Percentiles rank a stretch among this genome's conserved stretches.
Evolutionary conservation across 2,797 vertebrate species (phyloP).

Genomic region (Lophotriccus pileatus): DNA sequence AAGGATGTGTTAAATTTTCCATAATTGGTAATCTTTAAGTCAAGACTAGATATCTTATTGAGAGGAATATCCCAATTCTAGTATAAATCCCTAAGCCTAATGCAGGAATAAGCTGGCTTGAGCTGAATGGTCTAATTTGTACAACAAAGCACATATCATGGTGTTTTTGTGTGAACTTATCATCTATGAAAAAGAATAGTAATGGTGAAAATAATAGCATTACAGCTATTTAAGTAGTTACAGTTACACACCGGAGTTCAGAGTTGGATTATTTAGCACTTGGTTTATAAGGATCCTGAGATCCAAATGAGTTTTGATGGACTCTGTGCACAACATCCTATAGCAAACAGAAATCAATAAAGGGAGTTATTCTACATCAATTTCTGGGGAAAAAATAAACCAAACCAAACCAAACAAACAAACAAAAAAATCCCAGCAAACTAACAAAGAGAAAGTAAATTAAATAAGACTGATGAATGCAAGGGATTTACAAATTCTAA

Average conservation of each 20-base stretch:
- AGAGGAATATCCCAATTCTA: background rate
- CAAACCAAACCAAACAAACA: background rate
- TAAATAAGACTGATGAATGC: background rate
- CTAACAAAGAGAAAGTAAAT: background rate
- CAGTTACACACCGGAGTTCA: background rate
- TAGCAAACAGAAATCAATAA: background rate
- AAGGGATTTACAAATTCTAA: background rate
- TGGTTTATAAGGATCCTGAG: background rate
- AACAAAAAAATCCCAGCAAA: background rate
- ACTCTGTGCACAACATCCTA: background rate
- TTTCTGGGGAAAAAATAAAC: background rate
- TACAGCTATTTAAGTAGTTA: background rate
- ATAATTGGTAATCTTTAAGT: background rate
- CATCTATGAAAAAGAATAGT: background rate
- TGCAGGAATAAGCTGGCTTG: background rate
- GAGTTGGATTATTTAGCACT: background rate
- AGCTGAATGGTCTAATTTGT: background rate
- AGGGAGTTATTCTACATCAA: background rate
- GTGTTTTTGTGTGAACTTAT: background rate
- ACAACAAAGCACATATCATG: background rate
- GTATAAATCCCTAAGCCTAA: background rate
- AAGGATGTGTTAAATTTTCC: background rate
- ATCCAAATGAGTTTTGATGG: background rate
- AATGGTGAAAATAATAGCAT: background rate
- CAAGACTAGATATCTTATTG: slow-evolving; percentile 4